Evolutionary conservation across 1,140 invertebrate genomes (phyloP), one percentile per base, ranked within the genome.

Genomic region (Maconellicoccus hirsutus): DNA sequence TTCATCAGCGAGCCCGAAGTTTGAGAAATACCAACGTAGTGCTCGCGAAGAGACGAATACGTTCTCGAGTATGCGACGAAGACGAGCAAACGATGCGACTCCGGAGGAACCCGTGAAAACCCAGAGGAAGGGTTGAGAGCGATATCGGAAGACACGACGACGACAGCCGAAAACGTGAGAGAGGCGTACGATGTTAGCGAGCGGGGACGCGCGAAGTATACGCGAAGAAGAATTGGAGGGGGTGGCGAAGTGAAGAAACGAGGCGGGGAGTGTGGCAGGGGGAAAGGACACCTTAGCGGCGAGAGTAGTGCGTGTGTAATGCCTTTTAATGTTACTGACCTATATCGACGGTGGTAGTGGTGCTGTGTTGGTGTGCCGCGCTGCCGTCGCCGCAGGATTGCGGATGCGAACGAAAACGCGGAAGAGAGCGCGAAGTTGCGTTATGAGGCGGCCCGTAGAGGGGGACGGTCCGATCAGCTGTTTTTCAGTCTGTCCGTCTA

Each of bases 271-370:
- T 25, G 69, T n/a, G 7, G 69, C 2, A 23, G 42, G 23, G 10
- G 25, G 69, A 70, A 39, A 39, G 27, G 69, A 70, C 12, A 39
- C 27, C 27, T 39, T 23, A 22, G 25, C 22, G 63, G 3, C 59
- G n/a, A 23, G n/a, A 7, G 69, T 3, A 29, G 69, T 70, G 69
- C 69, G 27, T 70, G 27, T 38, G 38, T 39, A 70, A 70, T 39
- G 69, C 27, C 19, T 38, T 70, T 39, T 70, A 39, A 38, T 70
- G 38, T 70, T 39, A 70, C 69, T 52, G 59, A 42, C 27, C 59
- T 29, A 38, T 26, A 26, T 52, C 23, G 23, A 12, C 21, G 0
- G 14, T n/a, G n/a, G n/a, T n/a, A 25, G 73, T 29, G 29, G 21
- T 29, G 29, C 14, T 22, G 26, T 23, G 26, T n/a, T 25, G 26